Percentiles rank a stretch among this genome's conserved stretches.
Conservation (phyloP, 1,140 invertebrate genomes). For the Coptotermes formosanus region DNA sequence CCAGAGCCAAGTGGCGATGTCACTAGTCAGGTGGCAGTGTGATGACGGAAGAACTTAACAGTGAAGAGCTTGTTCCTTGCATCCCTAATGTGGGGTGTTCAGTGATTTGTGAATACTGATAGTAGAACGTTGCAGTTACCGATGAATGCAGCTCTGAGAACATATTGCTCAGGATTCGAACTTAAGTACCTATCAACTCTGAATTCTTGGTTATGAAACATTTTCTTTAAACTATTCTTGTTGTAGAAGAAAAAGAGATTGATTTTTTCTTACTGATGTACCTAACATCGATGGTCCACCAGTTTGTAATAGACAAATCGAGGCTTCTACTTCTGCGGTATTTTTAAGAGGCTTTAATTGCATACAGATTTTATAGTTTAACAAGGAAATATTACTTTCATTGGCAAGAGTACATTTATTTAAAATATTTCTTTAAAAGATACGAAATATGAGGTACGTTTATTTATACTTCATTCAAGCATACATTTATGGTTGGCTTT, state of each 20-base stretch:
- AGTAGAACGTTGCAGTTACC: too few species aligned
- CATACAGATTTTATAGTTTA: not conserved
- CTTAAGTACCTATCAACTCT: not conserved
- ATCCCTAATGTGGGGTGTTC: not conserved
- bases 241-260: not conserved
- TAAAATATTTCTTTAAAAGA: too few species aligned
- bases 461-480: too few species aligned
- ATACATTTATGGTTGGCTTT: not conserved
- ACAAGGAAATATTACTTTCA: not conserved
- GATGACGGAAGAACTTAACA: not conserved
- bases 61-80: not conserved
- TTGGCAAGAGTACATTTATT: too few species aligned
- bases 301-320: not conserved
- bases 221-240: not conserved
- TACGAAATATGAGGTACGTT: too few species aligned
- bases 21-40: not conserved
- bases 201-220: not conserved
- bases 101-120: not conserved
- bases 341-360: conserved; percentile 13
- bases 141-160: too few species aligned
- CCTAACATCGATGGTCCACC: not conserved
- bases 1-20: not conserved
- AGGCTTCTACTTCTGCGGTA: not conserved
- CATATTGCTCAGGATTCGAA: not conserved
- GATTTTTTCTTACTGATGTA: not conserved